These are phyloP conservation scores for Luperina testacea DNA, from an alignment of 2,888 invertebrate species.

Conservation along the genomic window DNA sequence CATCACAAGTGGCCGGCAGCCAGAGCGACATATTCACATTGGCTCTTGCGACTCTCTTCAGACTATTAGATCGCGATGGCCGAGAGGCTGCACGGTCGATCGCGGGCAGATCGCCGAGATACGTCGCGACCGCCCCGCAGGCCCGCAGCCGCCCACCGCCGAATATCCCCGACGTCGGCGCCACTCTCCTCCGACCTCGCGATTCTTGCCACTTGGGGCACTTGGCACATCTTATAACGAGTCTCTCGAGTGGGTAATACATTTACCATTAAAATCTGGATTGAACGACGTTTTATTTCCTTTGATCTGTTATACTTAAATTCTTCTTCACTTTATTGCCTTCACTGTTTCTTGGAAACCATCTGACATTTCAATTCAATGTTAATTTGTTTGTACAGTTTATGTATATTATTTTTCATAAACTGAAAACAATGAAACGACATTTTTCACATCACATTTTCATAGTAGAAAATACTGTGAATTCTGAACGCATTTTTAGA, in stretches of 20 bases:
- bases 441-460: conserved; percentile 42
- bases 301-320: conserved; percentile 70
- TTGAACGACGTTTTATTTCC: conserved; percentile 70
- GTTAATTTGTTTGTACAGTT: conserved; percentile 52
- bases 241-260: conserved; percentile 76
- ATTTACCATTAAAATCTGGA: conserved; percentile 76
- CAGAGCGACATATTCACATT: conserved; percentile 71
- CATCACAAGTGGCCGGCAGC: conserved; percentile 61
- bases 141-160: conserved; percentile 68
- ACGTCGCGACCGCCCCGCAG: conserved; percentile 75
- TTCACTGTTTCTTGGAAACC: conserved; percentile 57
- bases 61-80: conserved; percentile 77
- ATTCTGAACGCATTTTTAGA: conserved; percentile 46
- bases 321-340: conserved; percentile 62
- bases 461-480: conserved; percentile 30
- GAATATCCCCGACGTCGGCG: conserved; percentile 71
- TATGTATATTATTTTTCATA: conserved; percentile 31
- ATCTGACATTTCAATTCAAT: conserved; percentile 54
- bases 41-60: conserved; percentile 71
- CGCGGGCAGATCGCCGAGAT: conserved; percentile 83
- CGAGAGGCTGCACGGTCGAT: conserved; percentile 76
- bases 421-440: conserved; percentile 52
- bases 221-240: conserved; percentile 80
- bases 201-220: conserved; percentile 79
- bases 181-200: conserved; percentile 71